Evolutionary conservation across 2,797 vertebrate species (phyloP).

Genomic region (Xyrichtys novacula): DNA sequence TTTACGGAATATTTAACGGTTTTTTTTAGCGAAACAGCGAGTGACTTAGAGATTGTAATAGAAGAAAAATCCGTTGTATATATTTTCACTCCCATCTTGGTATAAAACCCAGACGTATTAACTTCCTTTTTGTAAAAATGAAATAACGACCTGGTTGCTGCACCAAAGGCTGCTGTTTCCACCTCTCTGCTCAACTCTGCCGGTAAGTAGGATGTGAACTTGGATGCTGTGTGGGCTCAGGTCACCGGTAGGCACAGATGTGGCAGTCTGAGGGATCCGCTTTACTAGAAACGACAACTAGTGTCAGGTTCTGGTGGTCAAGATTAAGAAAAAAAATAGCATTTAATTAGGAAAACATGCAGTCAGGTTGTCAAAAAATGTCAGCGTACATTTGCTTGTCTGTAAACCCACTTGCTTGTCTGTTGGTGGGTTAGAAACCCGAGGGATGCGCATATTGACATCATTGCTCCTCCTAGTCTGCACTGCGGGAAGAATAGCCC

Average conservation of each 20-base stretch:
- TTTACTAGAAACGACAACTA: not conserved
- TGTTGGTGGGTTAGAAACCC: not conserved
- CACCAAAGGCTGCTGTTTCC: not conserved
- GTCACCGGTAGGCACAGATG: not conserved
- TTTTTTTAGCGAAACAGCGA: not conserved
- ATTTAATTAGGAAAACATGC: too few relatives aligned
- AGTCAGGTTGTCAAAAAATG: too few relatives aligned
- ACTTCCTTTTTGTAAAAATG: not conserved
- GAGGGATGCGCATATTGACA: slow-evolving; percentile 17
- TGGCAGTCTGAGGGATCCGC: not conserved
- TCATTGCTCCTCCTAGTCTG: slow-evolving; percentile 16
- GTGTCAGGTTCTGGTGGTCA: not conserved
- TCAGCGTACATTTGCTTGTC: too few relatives aligned
- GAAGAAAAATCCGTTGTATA: not conserved
- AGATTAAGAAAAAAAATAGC: too few relatives aligned
- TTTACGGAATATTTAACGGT: not conserved
- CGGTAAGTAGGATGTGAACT: slow-evolving; percentile 35
- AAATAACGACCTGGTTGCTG: not conserved
- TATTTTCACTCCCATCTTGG: not conserved
- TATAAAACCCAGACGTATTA: not conserved
- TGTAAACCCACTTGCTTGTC: too few relatives aligned
- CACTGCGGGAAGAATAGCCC: slow-evolving; percentile 37
- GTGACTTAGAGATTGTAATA: not conserved
- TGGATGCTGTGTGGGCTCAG: not conserved
- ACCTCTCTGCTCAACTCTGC: not conserved